phyloP scores from a whole-genome alignment of 2,113 vertebrate species.

The rabbit (Oryctolagus cuniculus) region DNA sequence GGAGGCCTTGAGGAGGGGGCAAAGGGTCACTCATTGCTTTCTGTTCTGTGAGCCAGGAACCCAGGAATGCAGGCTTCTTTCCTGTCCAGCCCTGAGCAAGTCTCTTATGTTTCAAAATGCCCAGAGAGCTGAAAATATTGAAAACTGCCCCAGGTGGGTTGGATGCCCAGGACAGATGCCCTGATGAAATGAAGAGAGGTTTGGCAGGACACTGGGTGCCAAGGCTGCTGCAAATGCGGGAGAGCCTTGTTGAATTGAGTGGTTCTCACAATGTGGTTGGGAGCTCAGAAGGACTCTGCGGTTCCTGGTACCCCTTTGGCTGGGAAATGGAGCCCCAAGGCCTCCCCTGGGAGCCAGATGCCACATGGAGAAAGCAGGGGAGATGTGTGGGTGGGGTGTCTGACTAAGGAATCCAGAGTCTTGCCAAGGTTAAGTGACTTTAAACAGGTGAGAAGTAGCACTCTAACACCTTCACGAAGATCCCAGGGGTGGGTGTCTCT shows the following conservation, averaged over 20 bases:
- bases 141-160: background rate
- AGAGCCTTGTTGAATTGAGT: background rate
- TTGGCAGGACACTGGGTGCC: background rate
- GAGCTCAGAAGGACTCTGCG: background rate
- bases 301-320: background rate
- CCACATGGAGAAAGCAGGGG: background rate
- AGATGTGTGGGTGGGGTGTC: background rate
- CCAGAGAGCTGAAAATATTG: background rate
- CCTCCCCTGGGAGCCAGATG: background rate
- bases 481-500: rapidly evolving
- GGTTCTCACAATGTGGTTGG: rapidly evolving
- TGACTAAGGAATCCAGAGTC: background rate
- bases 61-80: slow-evolving; percentile 63
- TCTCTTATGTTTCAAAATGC: background rate
- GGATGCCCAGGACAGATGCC: background rate
- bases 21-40: slow-evolving; percentile 59
- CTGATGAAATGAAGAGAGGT: background rate
- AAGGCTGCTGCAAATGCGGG: background rate
- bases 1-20: slow-evolving; percentile 45
- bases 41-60: slow-evolving; percentile 31
- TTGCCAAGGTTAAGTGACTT: background rate
- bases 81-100: slow-evolving; percentile 60
- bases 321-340: background rate
- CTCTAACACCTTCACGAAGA: background rate
- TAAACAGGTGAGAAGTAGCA: background rate